Conservation (phyloP, 2,113 vertebrate species). For the Paraplagusia blochii region DNA sequence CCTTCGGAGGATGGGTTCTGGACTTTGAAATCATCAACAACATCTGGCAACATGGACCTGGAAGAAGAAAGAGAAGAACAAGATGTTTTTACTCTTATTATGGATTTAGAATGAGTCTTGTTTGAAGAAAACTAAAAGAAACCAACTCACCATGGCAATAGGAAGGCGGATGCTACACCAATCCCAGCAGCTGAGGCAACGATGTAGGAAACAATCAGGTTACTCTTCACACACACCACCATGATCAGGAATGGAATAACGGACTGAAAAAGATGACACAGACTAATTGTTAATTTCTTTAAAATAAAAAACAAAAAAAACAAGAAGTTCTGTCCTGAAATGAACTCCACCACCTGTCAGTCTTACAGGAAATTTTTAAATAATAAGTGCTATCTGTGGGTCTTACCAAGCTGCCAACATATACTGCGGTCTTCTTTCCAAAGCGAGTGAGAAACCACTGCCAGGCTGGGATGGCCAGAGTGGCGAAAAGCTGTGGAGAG, state of each 20-base stretch:
- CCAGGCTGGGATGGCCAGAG: constrained; percentile 91
- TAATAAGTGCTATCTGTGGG: background rate
- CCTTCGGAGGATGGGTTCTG: constrained; percentile 81
- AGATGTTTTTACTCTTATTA: background rate
- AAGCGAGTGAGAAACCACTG: constrained; percentile 95
- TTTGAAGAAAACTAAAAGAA: background rate
- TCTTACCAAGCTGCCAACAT: constrained; percentile 87
- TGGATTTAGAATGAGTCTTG: background rate
- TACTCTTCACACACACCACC: constrained; percentile 82
- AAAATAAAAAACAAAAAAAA: too few relatives aligned
- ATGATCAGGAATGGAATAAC: constrained; percentile 89
- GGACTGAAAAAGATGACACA: constrained; percentile 69
- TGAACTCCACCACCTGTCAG: background rate
- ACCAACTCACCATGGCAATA: constrained; percentile 86
- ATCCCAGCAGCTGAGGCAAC: constrained; percentile 86
- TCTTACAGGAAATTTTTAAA: background rate
- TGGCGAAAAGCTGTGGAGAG: constrained; percentile 83
- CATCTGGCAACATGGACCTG: constrained; percentile 97
- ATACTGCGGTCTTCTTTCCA: constrained; percentile 93
- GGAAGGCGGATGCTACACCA: constrained; percentile 89
- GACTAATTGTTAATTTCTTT: too few relatives aligned
- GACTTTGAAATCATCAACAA: constrained; percentile 92
- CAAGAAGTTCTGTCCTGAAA: too few relatives aligned
- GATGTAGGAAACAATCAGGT: constrained; percentile 83
- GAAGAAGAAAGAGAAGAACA: background rate